Evolutionary conservation across 1,140 invertebrate species (phyloP), one percentile per base, ranked within the genome.

Genomic region (Zaprionus lachaisei): DNA sequence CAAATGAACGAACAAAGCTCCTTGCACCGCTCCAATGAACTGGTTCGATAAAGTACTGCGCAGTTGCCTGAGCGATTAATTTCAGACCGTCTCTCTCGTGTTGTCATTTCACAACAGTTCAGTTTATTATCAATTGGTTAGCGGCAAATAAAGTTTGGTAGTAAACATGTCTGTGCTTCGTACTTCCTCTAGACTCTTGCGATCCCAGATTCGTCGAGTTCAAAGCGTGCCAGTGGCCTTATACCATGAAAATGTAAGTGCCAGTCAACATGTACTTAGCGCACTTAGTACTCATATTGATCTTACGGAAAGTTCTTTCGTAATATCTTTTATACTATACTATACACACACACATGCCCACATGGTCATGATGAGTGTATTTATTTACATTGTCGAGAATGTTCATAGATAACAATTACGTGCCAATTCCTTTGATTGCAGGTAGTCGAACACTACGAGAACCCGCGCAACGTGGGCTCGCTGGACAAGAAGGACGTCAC

Each of bases 371-470:
- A 56, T 54, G 11, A 44, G 31, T 9, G 15, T 31, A 37, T 57
- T 20, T 61, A 54, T 37, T 28, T 61, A 38, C 55, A 44, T 17
- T 47, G n/a, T 7, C 1, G 15, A 47, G 5, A 1, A 17, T 47
- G 41, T 47, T 17, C n/a, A n/a, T 9, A 65, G 87, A 91, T 86
- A 91, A 84, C 1, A 68, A 69, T 24, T 63, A 68, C 63, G 64
- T 70, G 34, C 34, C 37, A 17, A 66, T 54, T 47, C 51, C 5
- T 38, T 38, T 62, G 24, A 14, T 55, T 49, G 31, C 77, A 99
- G 97, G 98, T 99, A 9, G 96, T 99, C 81, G 99, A 99, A 94
- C 99, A 99, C 93, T 99, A 99, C 94, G 99, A 99, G 94, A 99
- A 99, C 94, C 99, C 99, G 4, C 95, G 99, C 73, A 99, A 99